Base-by-base conservation (phyloP, 1,140 invertebrate genomes). In the Drosophila nikananu region DNA sequence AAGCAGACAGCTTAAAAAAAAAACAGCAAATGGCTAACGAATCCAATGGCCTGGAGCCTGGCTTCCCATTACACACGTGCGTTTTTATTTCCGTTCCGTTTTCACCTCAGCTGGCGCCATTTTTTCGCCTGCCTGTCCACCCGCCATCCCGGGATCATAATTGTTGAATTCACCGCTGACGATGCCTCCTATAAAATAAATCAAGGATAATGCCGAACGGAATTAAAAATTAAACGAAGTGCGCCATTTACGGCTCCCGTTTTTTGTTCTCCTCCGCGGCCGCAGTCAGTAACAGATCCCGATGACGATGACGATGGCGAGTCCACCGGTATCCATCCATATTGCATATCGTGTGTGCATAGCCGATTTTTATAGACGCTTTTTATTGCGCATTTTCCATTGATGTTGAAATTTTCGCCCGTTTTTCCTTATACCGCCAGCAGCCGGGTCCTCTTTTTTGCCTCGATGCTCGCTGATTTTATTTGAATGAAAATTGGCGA, bases 181-280 rank as follows among this genome's bases (percentile, higher is more conserved):
- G 77, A 62, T 37, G 77, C 60, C 54, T 57, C 78, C 81, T 81
- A 90, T 89, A 90, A 89, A 89, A 89, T 89, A 89, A 89, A 89
- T 89, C 84, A 89, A 90, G 86, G 86, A 89, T 89, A 89, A 89
- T 89, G 84, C 81, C 80, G 74, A 66, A 35, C 81, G 84, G 84
- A 89, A 89, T 89, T 89, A 89, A 89, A 89, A 89, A 90, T 89
- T 89, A 89, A 89, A 89, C 84, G 86, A 90, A 89, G 84, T 90
- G 74, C 86, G 75, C 86, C 84, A 90, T 89, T 90, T 89, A 90
- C 81, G 80, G 60, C n/a, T 54, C 64, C 10, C n/a, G 41, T 35
- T 73, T 68, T 57, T 48, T 59, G 35, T 41, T 30, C 42, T 52
- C 19, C 35, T 17, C 32, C 15, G 44, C 23, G 44, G 63, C 46